Evolutionary conservation across 2,797 vertebrate species (phyloP).

Genomic region (Zenarchopterus dispar): DNA sequence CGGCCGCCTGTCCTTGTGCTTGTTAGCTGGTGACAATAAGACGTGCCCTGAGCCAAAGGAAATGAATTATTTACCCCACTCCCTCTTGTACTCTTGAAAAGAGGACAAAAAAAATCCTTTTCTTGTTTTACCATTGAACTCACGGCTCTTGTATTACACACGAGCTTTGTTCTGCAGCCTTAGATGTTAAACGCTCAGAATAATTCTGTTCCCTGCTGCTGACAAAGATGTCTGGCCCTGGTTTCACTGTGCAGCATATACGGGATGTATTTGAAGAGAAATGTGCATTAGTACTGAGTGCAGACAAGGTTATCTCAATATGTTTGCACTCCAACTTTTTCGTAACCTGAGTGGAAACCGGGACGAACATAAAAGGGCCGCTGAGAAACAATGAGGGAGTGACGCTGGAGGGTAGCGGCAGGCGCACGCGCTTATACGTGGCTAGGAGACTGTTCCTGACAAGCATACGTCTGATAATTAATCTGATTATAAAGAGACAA

Average conservation of each 20-base stretch:
- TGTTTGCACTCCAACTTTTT: constrained; percentile 19
- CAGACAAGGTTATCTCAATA: constrained; percentile 14
- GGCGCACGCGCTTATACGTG: constrained; percentile 11
- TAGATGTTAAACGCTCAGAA: constrained; percentile 77
- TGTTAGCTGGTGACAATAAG: constrained; percentile 82
- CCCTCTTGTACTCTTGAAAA: constrained; percentile 74
- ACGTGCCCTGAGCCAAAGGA: constrained; percentile 81
- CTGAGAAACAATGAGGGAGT: constrained; percentile 17
- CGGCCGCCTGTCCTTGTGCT: constrained; percentile 78
- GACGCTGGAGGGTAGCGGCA: constrained; percentile 17
- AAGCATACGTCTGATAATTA: constrained; percentile 76
- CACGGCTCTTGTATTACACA: constrained; percentile 61
- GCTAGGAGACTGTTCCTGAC: constrained; percentile 48
- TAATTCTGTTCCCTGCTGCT: constrained; percentile 74
- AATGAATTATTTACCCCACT: constrained; percentile 84
- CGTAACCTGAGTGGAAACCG: constrained; percentile 12
- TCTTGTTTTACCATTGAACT: constrained; percentile 79
- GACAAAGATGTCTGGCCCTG: constrained; percentile 60
- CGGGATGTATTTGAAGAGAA: constrained; percentile 31
- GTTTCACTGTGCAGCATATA: constrained; percentile 13
- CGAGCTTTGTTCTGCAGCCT: constrained; percentile 68
- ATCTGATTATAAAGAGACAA: constrained; percentile 80
- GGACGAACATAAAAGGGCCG: constrained; percentile 24
- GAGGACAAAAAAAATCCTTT: constrained; percentile 60
- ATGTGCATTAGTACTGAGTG: constrained; percentile 3